These are phyloP conservation scores for Coelinius sp. DNA, from an alignment of 2,888 invertebrate species.

Conservation along the genomic window DNA sequence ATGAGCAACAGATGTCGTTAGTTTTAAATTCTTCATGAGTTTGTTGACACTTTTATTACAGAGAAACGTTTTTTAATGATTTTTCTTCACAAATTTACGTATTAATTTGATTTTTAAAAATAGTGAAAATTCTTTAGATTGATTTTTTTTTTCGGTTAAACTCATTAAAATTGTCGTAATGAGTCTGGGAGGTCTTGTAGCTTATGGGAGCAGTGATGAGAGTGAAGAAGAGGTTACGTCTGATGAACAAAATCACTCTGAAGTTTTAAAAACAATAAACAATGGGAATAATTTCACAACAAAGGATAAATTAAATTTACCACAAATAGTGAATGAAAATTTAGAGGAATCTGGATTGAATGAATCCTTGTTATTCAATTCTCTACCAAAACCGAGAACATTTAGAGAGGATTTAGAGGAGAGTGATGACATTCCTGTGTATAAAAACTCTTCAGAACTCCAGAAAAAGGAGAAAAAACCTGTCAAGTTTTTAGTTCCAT, in stretches of 20 bases:
- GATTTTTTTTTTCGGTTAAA: background rate
- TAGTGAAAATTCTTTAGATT: background rate
- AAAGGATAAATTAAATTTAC: constrained; percentile 12
- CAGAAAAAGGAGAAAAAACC: constrained; percentile 68
- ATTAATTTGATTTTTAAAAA: background rate
- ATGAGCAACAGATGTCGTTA: background rate
- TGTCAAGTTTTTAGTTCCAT: constrained; percentile 80
- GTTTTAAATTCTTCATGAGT: background rate
- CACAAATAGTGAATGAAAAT: constrained; percentile 21
- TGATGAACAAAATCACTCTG: constrained; percentile 21
- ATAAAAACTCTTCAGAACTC: constrained; percentile 42
- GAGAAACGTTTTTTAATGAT: background rate
- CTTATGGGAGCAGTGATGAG: constrained; percentile 66
- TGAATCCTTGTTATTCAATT: constrained; percentile 53
- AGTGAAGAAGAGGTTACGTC: constrained; percentile 58
- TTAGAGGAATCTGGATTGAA: background rate
- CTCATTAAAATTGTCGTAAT: background rate
- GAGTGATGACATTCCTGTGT: constrained; percentile 75
- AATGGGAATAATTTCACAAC: background rate
- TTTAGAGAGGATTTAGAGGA: constrained; percentile 71
- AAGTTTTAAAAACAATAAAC: background rate
- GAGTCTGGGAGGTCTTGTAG: constrained; percentile 60
- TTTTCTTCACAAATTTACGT: background rate
- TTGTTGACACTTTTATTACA: background rate
- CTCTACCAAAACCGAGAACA: constrained; percentile 72